phyloP scores from a whole-genome alignment of 2,797 vertebrate species.

The Columba guinea region DNA sequence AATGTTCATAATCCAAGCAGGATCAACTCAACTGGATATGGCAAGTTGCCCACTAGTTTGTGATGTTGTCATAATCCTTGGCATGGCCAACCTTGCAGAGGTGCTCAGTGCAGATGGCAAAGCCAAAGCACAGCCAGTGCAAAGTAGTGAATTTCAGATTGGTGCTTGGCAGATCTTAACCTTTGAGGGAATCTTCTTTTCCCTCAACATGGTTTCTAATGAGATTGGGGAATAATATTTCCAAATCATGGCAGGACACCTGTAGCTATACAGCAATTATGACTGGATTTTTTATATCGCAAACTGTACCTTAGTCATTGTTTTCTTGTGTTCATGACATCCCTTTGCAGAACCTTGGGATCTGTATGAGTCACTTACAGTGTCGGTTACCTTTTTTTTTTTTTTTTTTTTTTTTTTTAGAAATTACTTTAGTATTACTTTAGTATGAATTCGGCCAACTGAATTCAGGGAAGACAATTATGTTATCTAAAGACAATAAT shows the following conservation, averaged over 20 bases:
- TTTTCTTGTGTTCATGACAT: not conserved
- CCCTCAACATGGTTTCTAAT: not conserved
- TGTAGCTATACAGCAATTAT: not conserved
- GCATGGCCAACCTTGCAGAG: not conserved
- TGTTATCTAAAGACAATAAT: not conserved
- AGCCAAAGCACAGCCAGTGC: not conserved
- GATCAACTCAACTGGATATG: not conserved
- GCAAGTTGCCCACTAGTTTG: not conserved
- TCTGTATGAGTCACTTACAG: not conserved
- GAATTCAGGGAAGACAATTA: not conserved
- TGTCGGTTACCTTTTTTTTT: not conserved
- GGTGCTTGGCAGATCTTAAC: not conserved
- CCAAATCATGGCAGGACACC: not conserved
- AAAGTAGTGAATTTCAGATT: not conserved
- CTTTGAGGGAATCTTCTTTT: not conserved
- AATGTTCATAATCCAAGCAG: not conserved
- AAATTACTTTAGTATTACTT: not conserved
- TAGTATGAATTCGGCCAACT: not conserved
- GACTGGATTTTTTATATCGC: not conserved
- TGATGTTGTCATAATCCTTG: not conserved
- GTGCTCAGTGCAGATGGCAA: rapidly evolving
- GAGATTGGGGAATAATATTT: not conserved
- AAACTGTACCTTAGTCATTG: not conserved
- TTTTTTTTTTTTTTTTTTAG: not conserved
- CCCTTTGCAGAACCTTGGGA: not conserved